Conservation (phyloP, 1,140 invertebrate genomes). For the Rhagoletis pomonella region DNA sequence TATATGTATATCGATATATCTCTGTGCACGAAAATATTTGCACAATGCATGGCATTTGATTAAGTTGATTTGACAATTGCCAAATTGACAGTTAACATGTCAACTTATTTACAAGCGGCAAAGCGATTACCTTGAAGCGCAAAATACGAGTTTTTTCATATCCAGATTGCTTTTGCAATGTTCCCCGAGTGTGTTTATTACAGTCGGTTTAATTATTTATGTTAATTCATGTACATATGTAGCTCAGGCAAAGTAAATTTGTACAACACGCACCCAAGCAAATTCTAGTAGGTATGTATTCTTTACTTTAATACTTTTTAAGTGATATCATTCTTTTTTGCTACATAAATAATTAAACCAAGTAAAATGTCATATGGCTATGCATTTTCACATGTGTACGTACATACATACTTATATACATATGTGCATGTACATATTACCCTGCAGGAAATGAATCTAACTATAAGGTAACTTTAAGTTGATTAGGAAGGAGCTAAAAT, state of each 20-base stretch:
- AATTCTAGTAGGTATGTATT: not conserved
- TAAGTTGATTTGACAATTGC: conserved; percentile 50
- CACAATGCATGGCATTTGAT: conserved; percentile 2
- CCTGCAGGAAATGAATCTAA: too few species aligned
- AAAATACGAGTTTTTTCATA: not conserved
- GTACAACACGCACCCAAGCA: conserved; percentile 4
- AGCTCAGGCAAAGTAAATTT: conserved; percentile 22
- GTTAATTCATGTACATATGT: not conserved
- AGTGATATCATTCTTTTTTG: not conserved
- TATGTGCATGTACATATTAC: not conserved
- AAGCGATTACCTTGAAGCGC: not conserved
- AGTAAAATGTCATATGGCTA: too few species aligned
- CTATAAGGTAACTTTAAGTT: too few species aligned
- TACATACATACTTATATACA: not conserved
- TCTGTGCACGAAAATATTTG: not conserved
- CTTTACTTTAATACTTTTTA: not conserved
- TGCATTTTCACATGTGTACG: too few species aligned
- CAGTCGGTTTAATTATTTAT: conserved; percentile 35
- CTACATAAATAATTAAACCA: not conserved
- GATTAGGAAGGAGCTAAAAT: too few species aligned
- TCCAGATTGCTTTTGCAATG: not conserved
- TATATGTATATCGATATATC: not conserved
- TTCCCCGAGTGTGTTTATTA: not conserved
- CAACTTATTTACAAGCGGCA: conserved; percentile 51
- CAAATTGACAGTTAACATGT: conserved; percentile 55